Base-by-base conservation (phyloP, 2,888 invertebrate species). In the Mycogona germanica region DNA sequence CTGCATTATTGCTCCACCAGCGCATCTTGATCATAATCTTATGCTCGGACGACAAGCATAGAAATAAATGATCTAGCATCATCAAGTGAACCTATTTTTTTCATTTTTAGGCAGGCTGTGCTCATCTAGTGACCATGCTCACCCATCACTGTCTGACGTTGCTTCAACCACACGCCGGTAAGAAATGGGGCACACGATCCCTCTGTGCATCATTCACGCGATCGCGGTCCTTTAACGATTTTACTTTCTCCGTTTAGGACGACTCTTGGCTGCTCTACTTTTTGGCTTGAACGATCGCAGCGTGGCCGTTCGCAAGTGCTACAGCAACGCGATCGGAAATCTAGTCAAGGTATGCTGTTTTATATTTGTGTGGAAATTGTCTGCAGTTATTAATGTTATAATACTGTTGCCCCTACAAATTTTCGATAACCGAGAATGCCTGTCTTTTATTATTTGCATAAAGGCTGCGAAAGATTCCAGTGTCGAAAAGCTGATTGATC, bases 231-330 rank as follows among this genome's bases (percentile, higher is more conserved):
- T 9, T 9, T 32, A 32, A 32, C 9, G n/a, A 41, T 41, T 41
- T 14, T 7, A 17, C 12, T 7, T n/a, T 41, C 19, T 41, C 19
- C 6, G 14, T n/a, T 47, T 12, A 76, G 78, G 77, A 38, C 81
- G 81, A 71, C 65, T 81, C 44, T 68, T 82, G 61, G 73, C 75
- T 23, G 76, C 76, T 9, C 70, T 88, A 51, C 74, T 88, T 37
- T 79, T 80, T 60, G 88, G 89, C 0, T 73, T 91, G 19, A 81
- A 82, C 45, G 92, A 95, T 69, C 78, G 88, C 56, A 92, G 91
- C 66, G 73, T 80, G 0, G 82, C 84, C 0, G 80, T 92, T 0
- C 76, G 89, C 62, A 89, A 87, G 71, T 82, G 84, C 59, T 87
- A 83, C 67, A 85, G 91, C 0, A 77, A 78, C 53, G 82, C 88